Base-by-base conservation (phyloP, 2,797 vertebrate species). In the Urocyon cinereoargenteus region DNA sequence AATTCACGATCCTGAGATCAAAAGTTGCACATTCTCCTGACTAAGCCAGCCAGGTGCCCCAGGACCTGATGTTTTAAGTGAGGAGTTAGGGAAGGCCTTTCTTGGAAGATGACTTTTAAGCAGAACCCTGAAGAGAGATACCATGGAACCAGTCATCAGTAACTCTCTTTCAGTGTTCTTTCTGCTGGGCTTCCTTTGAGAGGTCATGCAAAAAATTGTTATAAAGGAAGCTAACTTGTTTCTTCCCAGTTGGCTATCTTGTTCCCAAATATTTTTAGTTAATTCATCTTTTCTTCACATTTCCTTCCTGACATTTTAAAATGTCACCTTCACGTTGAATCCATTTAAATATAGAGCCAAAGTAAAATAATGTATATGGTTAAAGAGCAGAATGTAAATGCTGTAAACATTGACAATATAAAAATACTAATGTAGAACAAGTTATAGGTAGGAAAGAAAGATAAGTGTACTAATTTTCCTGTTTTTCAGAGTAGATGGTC, bases 271-370 rank as follows among this genome's bases (percentile, higher is more conserved):
- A 70, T 77, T 81, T 93, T 72, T 86, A n/a, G 82, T 9, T 90
- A 78, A 96, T 73, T 28, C n/a, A 51, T 87, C 36, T 93, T 87
- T 79, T 94, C 40, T 12, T 86, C 40, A 75, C 26, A 72, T 92
- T 92, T 75, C 94, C 61, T 86, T 83, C 16, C 62, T 90, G 81
- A 73, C 68, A n/a, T 87, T 68, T 68, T 96, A 84, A 90, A 92
- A 59, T 75, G 28, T 84, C 59, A 75, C 75, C 64, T 90, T 94
- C 11, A 85, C 24, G 19, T 81, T 31, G 40, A 89, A 85, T 70
- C 51, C 68, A 92, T 81, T 94, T 94, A 91, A 92, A 85, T 89
- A 62, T 28, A 70, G 31, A 97, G 55, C n/a, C 89, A 87, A 89
- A 22, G 53, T 91, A 86, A 81, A 87, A 85, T 78, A 22, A 91